Base-by-base conservation (phyloP, 2,113 vertebrate genomes). In the Gasterosteus nipponicus region DNA sequence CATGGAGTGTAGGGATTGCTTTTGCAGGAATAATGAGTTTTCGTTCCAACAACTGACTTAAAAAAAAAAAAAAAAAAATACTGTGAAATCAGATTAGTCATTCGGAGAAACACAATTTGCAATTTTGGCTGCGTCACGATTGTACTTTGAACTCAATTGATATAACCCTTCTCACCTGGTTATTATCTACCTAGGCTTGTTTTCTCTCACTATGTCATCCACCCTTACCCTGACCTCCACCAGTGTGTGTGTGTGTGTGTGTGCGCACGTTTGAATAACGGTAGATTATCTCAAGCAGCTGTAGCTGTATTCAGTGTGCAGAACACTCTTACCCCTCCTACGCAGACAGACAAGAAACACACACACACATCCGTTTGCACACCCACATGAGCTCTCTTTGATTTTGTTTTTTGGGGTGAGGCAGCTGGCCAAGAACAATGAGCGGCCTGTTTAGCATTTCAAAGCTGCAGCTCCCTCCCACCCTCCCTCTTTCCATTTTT, bases 381-480 rank as follows among this genome's bases (percentile, higher is more conserved):
- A 73, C 74, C 69, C 83, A 75, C 87, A 66, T 49, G 69, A 79
- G 78, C 73, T 35, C 86, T 75, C 80, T 73, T 73, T 69, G 75
- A 85, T 89, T 89, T 87, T 86, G 79, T 81, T 81, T 91, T 88
- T 82, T 58, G 68, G 84, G 88, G 77, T 81, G 74, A 92, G 89
- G 85, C 93, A 94, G 93, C 91, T 93, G 93, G 88, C 87, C 85
- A 92, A 83, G 83, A 89, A 93, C 89, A 94, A 94, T 92, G 82
- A 89, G 78, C 65, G 62, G 77, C 91, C 92, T 93, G 91, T 92
- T 93, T 92, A 90, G 90, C 92, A 92, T 94, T 92, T 94, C 90
- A 94, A 93, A 94, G 92, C 89, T 74, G 70, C 69, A 38, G 63
- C 70, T 60, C 69, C 75, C 49, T 74, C 73, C 38, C 42, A 53